phyloP scores from a whole-genome alignment of 2,113 vertebrate species.

The Etia nguti region DNA sequence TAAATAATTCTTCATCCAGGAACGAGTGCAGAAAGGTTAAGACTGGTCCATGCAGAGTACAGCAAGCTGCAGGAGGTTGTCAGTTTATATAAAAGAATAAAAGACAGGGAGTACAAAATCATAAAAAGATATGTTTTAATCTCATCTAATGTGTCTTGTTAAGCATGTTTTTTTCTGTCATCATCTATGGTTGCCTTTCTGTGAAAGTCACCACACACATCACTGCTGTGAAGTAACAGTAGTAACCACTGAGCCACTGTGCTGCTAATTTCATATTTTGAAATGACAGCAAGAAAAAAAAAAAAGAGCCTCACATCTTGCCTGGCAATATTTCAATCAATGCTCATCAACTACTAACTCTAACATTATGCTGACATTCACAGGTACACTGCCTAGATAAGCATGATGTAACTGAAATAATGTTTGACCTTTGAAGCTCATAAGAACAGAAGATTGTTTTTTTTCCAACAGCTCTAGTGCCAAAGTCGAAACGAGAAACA shows the following conservation, averaged over 20 bases:
- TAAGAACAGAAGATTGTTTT: neutral
- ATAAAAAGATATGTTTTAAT: neutral
- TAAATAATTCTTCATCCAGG: neutral
- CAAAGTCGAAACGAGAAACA: constrained; percentile 15
- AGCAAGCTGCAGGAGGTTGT: neutral
- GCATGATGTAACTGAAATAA: neutral
- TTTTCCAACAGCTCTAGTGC: neutral
- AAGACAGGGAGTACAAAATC: neutral
- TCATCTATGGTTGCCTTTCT: neutral
- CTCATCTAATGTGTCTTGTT: neutral
- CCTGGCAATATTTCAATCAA: neutral
- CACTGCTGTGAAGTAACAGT: neutral
- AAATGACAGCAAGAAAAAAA: neutral
- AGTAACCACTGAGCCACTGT: neutral
- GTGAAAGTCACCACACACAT: neutral
- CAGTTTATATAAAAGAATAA: neutral
- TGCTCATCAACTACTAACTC: neutral
- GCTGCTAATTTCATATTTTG: neutral
- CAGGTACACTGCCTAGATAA: constrained; percentile 1
- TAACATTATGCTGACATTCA: neutral
- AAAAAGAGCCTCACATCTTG: neutral
- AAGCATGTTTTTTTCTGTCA: neutral
- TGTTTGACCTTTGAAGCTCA: constrained; percentile 41
- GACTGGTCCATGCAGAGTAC: neutral
- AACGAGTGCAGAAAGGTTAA: neutral